Base-by-base conservation (phyloP, 2,888 invertebrate genomes). In the Andrena dorsata region DNA sequence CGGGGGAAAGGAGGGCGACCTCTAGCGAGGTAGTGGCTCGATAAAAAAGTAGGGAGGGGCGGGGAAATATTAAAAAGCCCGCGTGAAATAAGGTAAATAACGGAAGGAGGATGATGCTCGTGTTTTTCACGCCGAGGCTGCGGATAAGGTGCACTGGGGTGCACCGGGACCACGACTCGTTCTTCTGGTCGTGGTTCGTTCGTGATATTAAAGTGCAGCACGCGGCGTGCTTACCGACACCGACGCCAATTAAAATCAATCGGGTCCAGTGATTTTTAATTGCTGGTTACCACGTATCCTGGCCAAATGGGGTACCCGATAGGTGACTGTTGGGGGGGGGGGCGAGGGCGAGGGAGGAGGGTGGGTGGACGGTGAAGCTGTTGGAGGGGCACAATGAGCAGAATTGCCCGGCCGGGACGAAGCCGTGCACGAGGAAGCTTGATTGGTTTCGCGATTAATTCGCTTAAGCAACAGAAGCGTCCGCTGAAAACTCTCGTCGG, bases 181-280 rank as follows among this genome's bases (percentile, higher is more conserved):
- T 26, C 23, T 26, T 26, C 10, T 56, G 23, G 13, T 56, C 23
- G 20, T 56, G 20, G 30, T 47, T 28, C 20, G 20, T 47, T 41
- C 65, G 47, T 26, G 66, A 32, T 64, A 64, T 76, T 68, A 68
- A 82, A 58, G 75, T 47, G 53, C 69, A 80, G 49, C 20, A 28
- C 53, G 65, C 41, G 26, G 51, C 26, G 41, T 10, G n/a, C 28
- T 69, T 35, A 51, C 28, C 56, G 49, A 30, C 63, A 30, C 35
- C 63, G 58, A 51, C 66, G 72, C 47, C 83, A 83, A 84, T 84
- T 84, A 84, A 84, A 83, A 83, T 84, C 76, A 76, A 77, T 83
- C 80, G 70, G 16, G 41, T 30, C 28, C 70, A 66, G 23, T 53
- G 35, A 83, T 76, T 83, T 83, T 83, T 71, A 75, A 81, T 82